Conservation (phyloP, 1,140 invertebrate genomes). For the Achatina immaculata region DNA sequence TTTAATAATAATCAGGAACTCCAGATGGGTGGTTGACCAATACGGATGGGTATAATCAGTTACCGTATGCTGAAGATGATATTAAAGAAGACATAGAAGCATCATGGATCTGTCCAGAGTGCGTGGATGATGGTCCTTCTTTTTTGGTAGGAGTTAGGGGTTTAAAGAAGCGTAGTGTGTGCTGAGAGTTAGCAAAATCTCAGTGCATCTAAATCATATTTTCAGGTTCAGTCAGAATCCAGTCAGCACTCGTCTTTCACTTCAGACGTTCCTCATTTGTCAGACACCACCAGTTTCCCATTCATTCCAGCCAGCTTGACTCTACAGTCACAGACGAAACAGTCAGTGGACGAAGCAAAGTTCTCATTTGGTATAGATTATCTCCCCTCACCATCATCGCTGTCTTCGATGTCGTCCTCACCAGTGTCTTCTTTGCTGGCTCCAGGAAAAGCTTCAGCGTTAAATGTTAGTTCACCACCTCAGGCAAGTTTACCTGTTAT, state of each 20-base stretch:
- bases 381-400: not conserved
- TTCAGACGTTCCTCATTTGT: not conserved
- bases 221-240: constrained; percentile 15
- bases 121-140: no score
- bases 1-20: no score
- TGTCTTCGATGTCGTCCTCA: constrained; percentile 1
- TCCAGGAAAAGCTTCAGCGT: not conserved
- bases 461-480: not conserved
- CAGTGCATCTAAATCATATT: not conserved
- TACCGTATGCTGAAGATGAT: no score
- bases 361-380: not conserved
- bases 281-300: not conserved
- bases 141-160: no score
- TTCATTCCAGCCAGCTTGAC: not conserved
- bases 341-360: not conserved
- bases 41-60: no score
- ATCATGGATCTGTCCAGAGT: no score
- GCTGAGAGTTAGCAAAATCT: no score
- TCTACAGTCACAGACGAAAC: not conserved
- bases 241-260: constrained; percentile 11
- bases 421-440: not conserved
- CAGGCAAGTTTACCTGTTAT: not conserved
- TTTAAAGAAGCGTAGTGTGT: no score
- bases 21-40: no score
- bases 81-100: no score